Conservation (phyloP, 2,797 vertebrate species). For the Mormyrus proboscirostris region DNA sequence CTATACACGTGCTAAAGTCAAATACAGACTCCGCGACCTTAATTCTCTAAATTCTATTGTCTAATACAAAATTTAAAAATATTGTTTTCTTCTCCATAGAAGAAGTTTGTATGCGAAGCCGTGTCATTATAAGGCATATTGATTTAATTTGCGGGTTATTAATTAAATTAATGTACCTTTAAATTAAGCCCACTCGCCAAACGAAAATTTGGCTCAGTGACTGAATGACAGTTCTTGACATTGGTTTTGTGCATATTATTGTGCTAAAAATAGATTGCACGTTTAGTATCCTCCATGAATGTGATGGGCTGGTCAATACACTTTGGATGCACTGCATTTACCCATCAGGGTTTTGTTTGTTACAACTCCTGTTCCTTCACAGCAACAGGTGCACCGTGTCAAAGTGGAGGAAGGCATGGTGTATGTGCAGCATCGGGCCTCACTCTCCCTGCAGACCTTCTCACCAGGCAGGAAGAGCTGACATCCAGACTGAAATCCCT, state of each 20-base stretch:
- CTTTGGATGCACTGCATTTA: neutral
- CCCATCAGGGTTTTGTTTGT: conserved; percentile 18
- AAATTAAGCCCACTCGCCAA: neutral
- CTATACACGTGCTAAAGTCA: neutral
- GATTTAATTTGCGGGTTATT: neutral
- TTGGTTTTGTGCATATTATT: neutral
- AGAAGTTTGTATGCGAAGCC: neutral
- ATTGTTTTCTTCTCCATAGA: neutral
- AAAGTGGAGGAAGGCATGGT: conserved; percentile 57
- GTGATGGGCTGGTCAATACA: neutral
- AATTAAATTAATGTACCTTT: neutral
- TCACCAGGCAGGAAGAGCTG: conserved; percentile 41
- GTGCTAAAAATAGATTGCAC: neutral
- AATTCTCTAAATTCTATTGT: neutral
- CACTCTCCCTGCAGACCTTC: conserved; percentile 55
- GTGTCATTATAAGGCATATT: neutral
- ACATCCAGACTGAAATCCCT: conserved; percentile 23
- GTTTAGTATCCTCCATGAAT: neutral
- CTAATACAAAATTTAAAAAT: neutral
- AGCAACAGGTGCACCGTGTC: conserved; percentile 65
- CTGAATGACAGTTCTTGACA: neutral
- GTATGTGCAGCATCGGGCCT: conserved; percentile 53
- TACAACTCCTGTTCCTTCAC: conserved; percentile 28
- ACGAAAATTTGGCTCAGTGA: neutral
- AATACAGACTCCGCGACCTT: neutral